phyloP scores from a whole-genome alignment of 2,888 invertebrate species.

The Drosophila longiperda region DNA sequence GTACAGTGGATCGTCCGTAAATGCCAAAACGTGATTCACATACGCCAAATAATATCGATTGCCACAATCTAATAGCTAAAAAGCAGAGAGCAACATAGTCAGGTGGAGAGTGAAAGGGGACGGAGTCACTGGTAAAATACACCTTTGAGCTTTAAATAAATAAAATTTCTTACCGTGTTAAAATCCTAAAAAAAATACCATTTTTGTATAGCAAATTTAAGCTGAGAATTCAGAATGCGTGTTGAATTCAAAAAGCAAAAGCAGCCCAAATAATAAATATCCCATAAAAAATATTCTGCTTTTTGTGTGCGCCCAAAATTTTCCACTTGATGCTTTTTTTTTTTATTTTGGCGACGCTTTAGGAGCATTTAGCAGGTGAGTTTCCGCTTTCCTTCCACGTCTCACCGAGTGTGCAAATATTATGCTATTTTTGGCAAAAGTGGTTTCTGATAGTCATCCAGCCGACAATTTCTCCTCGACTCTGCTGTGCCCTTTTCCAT shows the following conservation, averaged over 20 bases:
- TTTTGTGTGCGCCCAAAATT: conserved; percentile 46
- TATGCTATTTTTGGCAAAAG: conserved; percentile 71
- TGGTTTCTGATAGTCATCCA: conserved; percentile 74
- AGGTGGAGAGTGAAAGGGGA: neutral
- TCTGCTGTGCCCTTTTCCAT: neutral
- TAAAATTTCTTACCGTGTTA: conserved; percentile 41
- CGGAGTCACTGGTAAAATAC: conserved; percentile 9
- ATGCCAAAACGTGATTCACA: conserved; percentile 56
- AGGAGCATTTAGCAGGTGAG: conserved; percentile 60
- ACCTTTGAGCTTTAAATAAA: conserved; percentile 63
- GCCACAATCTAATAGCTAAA: conserved; percentile 15
- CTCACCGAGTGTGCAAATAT: conserved; percentile 67
- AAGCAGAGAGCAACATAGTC: neutral
- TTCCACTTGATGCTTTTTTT: conserved; percentile 45
- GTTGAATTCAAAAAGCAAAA: conserved; percentile 52
- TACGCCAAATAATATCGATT: conserved; percentile 60
- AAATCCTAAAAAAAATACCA: conserved; percentile 46
- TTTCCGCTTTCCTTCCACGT: neutral
- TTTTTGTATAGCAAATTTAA: conserved; percentile 30
- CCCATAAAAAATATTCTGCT: conserved; percentile 58
- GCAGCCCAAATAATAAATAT: conserved; percentile 57
- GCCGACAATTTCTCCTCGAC: conserved; percentile 29
- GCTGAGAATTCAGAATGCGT: conserved; percentile 35
- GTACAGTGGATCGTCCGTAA: conserved; percentile 35
- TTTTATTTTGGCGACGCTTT: conserved; percentile 30